Percentiles rank a stretch among this genome's conserved stretches.
Evolutionary conservation across 2,113 vertebrate genomes (phyloP).

Genomic region (Phaethornis superciliosus): DNA sequence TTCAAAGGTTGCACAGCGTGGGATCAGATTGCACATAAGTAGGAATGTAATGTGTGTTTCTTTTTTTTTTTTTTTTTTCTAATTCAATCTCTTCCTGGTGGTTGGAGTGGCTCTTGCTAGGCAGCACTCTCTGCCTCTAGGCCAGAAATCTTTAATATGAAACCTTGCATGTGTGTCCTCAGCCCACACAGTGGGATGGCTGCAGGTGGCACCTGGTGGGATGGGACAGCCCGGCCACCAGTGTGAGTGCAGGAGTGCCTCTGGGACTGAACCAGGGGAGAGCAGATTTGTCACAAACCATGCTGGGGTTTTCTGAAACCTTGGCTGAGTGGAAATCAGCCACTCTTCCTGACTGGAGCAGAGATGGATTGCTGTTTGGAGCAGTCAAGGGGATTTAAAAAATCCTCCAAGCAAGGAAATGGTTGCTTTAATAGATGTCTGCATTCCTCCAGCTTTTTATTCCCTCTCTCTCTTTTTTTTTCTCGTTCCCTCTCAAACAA

Average conservation of each 20-base stretch:
- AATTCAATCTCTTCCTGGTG: neutral
- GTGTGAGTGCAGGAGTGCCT: neutral
- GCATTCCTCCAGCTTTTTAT: neutral
- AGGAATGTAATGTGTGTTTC: neutral
- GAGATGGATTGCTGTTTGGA: neutral
- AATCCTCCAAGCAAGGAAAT: neutral
- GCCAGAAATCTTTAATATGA: neutral
- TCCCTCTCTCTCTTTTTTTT: neutral
- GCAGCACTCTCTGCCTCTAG: neutral
- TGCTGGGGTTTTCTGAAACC: neutral
- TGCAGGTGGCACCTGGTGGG: neutral
- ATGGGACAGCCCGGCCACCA: neutral
- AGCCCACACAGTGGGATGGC: neutral
- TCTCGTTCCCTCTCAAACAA: neutral
- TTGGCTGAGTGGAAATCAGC: neutral
- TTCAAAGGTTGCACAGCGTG: constrained; percentile 21
- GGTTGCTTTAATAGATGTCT: neutral
- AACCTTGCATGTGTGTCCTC: neutral
- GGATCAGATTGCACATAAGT: constrained; percentile 12
- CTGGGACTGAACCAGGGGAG: neutral
- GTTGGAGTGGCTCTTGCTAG: neutral
- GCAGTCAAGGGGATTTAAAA: neutral
- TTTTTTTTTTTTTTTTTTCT: neutral
- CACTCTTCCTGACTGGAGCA: neutral
- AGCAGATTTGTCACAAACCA: neutral